A percentile compares a stretch with the other conserved stretches of the same genome.
Conservation (phyloP, 2,797 vertebrate genomes). For the Loris lydekkerianus region DNA sequence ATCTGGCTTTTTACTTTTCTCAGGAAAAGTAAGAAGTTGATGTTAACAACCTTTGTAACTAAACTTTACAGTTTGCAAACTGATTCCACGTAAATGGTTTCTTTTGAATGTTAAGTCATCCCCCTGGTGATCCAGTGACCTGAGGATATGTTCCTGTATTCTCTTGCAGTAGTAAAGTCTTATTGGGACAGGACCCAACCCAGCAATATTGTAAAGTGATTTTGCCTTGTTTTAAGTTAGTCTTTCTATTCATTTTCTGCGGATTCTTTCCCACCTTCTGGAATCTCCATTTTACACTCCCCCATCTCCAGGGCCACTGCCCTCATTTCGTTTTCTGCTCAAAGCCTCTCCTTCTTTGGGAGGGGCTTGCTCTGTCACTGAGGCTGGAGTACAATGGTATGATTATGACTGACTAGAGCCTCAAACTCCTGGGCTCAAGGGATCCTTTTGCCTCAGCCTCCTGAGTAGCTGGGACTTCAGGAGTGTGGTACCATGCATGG, state of each 20-base stretch:
- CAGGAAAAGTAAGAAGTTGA: not conserved
- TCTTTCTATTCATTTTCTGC: not conserved
- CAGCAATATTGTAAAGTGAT: not conserved
- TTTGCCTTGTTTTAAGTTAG: not conserved
- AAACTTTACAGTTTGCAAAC: not conserved
- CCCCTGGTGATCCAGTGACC: not conserved
- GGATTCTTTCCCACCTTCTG: not conserved
- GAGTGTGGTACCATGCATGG: no score
- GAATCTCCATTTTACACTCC: not conserved
- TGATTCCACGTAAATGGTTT: not conserved
- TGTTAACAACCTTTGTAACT: slow-evolving; percentile 10
- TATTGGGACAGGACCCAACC: not conserved
- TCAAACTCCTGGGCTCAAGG: no score
- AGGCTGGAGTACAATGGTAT: no score
- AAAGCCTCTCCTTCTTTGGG: not conserved
- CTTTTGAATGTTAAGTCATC: not conserved
- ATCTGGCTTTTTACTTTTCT: not conserved
- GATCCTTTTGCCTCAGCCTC: no score
- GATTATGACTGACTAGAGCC: no score
- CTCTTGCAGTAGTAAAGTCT: not conserved
- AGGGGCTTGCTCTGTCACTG: no score
- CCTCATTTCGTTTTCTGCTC: not conserved
- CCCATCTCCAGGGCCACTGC: not conserved
- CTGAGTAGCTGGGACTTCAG: no score
- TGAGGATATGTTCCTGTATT: not conserved